phyloP scores from a whole-genome alignment of 2,888 invertebrate species.

The Rhagonycha lutea region DNA sequence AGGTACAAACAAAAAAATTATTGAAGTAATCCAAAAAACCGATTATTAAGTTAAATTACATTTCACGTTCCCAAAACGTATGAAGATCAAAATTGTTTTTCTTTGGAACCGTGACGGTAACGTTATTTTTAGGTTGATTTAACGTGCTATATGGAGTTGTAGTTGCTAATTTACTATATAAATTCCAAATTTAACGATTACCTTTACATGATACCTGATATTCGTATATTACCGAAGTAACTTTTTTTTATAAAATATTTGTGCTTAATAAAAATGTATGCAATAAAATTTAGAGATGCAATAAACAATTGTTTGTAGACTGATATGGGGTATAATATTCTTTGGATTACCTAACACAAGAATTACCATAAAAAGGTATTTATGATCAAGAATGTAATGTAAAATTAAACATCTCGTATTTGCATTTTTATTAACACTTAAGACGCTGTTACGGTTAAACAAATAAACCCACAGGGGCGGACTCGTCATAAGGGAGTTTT shows the following conservation, averaged over 20 bases:
- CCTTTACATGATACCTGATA: too few relatives aligned
- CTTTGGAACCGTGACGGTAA: too few relatives aligned
- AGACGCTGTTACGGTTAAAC: neutral
- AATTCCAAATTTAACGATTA: too few relatives aligned
- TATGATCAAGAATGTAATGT: neutral
- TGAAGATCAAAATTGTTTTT: too few relatives aligned
- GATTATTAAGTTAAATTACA: neutral
- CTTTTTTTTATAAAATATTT: neutral
- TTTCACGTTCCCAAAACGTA: neutral
- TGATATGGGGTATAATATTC: too few relatives aligned
- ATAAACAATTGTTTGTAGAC: neutral
- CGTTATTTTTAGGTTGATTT: too few relatives aligned
- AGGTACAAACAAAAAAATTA: neutral
- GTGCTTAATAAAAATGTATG: neutral
- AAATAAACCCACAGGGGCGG: neutral
- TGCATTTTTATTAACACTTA: neutral
- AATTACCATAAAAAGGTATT: neutral
- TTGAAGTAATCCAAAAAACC: neutral
- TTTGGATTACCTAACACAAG: neutral
- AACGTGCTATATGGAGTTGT: too few relatives aligned
- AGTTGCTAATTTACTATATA: too few relatives aligned
- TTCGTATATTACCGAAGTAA: too few relatives aligned
- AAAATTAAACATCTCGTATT: neutral
- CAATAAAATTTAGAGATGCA: neutral
- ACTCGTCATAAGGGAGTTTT: too few relatives aligned